phyloP scores from a whole-genome alignment of 2,797 vertebrate species.

The Halcyon leucocephala region DNA sequence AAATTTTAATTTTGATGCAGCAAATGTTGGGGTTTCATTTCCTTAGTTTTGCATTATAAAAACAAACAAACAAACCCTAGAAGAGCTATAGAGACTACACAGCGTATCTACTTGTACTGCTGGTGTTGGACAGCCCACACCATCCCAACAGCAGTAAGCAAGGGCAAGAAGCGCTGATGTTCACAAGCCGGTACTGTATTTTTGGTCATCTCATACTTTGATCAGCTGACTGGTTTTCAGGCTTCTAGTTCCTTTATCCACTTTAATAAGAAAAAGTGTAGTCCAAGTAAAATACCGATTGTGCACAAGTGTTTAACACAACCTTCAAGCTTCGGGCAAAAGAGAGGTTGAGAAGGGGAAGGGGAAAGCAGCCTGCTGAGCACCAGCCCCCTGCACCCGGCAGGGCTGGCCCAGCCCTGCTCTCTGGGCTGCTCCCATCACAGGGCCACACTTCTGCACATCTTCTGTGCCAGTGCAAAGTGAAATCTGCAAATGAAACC shows the following conservation, averaged over 20 bases:
- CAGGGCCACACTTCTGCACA: not conserved
- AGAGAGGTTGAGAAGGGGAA: not conserved
- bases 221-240: not conserved
- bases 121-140: not conserved
- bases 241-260: not conserved
- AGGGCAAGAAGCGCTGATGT: not conserved
- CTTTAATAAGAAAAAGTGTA: not conserved
- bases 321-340: not conserved
- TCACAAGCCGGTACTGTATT: not conserved
- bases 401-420: fast-evolving
- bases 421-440: not conserved
- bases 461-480: not conserved
- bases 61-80: not conserved
- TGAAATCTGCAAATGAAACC: not conserved
- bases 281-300: not conserved
- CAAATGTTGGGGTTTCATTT: not conserved
- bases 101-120: not conserved
- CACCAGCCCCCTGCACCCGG: fast-evolving
- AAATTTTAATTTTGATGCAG: not conserved
- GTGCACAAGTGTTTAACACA: not conserved
- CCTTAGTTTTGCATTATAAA: not conserved
- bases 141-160: not conserved
- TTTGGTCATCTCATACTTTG: not conserved
- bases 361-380: not conserved
- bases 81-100: not conserved